Conservation (phyloP, 2,113 vertebrate genomes). For the Megaceryle maxima region DNA sequence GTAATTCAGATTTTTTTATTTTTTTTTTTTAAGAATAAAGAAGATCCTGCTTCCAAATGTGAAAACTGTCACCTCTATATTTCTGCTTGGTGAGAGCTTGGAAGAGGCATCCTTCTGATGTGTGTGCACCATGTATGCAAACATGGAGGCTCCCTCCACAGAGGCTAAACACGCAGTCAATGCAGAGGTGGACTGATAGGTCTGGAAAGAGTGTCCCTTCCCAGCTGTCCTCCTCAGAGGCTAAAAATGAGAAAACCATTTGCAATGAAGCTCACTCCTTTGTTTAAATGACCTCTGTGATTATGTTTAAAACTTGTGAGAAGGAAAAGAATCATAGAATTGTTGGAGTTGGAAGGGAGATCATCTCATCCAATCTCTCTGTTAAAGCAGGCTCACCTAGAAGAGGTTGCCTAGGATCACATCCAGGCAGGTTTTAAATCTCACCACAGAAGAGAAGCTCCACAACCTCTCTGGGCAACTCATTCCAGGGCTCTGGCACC, state of each 20-base stretch:
- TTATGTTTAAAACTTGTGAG: neutral
- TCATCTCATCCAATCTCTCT: neutral
- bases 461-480: neutral
- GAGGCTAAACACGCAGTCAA: fast-evolving
- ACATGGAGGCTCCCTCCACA: neutral
- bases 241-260: neutral
- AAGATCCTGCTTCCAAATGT: neutral
- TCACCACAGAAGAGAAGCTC: neutral
- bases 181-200: neutral
- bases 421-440: neutral
- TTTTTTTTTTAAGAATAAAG: neutral
- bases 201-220: neutral
- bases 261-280: neutral
- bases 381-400: neutral
- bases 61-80: neutral
- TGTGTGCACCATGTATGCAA: neutral
- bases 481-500: neutral
- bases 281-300: neutral
- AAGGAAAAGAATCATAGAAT: neutral
- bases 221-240: neutral
- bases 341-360: neutral
- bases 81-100: neutral
- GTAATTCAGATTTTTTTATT: neutral
- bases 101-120: neutral
- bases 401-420: neutral